Conservation (phyloP, 2,113 vertebrate species). For the Colistium nudipinnis region DNA sequence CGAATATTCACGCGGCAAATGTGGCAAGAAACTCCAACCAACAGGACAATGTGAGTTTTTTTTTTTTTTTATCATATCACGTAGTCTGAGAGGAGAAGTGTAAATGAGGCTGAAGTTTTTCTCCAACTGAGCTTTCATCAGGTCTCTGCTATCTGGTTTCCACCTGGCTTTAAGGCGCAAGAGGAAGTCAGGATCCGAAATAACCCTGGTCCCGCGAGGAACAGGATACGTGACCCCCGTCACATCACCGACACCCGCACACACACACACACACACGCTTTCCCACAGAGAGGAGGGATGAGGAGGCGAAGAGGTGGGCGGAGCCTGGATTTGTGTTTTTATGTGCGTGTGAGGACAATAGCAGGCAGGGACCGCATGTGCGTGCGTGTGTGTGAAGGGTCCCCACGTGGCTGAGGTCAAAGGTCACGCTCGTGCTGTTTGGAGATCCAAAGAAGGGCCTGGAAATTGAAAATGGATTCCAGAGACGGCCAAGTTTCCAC, state of each 20-base stretch:
- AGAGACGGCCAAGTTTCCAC: slow-evolving; percentile 46
- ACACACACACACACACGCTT: neutral
- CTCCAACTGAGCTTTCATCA: slow-evolving; percentile 6
- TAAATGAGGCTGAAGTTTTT: neutral
- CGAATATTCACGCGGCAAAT: too few relatives aligned
- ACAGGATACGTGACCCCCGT: slow-evolving; percentile 21
- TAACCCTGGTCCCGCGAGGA: slow-evolving; percentile 6
- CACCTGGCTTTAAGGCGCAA: slow-evolving; percentile 26
- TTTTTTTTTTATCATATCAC: too few relatives aligned
- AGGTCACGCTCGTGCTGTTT: slow-evolving; percentile 22
- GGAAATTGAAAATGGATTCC: slow-evolving; percentile 48
- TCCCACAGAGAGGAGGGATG: slow-evolving; percentile 58
- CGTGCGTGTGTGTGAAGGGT: neutral
- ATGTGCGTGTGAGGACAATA: slow-evolving; percentile 74
- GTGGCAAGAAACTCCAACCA: too few relatives aligned
- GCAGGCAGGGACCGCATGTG: slow-evolving; percentile 63
- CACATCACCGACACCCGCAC: neutral
- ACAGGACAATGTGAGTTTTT: too few relatives aligned
- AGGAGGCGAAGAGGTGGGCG: slow-evolving; percentile 55
- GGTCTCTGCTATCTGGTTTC: slow-evolving; percentile 13
- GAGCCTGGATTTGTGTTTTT: slow-evolving; percentile 64
- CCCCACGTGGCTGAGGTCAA: slow-evolving; percentile 26
- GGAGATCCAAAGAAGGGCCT: slow-evolving; percentile 50
- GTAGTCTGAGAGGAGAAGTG: too few relatives aligned
- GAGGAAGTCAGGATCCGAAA: slow-evolving; percentile 20